Percentiles rank a stretch among this genome's conserved stretches.
These are phyloP conservation scores for Scaptomyza montana DNA, from an alignment of 1,140 invertebrate species.

Conservation along the genomic window DNA sequence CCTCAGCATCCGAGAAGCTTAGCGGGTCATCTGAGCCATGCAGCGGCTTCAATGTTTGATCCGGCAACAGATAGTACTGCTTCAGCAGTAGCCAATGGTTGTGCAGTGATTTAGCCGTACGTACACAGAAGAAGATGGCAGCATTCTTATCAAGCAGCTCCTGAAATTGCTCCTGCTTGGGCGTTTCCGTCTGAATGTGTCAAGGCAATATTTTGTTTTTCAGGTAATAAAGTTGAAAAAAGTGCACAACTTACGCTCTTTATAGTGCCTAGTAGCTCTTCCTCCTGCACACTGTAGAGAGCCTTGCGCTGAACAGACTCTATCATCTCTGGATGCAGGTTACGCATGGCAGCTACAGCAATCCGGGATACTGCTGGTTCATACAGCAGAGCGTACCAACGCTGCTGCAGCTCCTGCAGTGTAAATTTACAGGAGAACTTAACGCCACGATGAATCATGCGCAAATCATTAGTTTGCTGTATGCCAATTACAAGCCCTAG, in stretches of 20 bases:
- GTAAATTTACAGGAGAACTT: conserved; percentile 99
- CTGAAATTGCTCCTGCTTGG: conserved; percentile 92
- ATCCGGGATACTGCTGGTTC: conserved; percentile 94
- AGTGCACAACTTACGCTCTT: conserved; percentile 88
- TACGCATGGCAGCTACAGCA: conserved; percentile 95
- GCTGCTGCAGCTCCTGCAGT: conserved; percentile 95
- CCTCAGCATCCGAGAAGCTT: conserved; percentile 96
- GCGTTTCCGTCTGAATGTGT: conserved; percentile 81
- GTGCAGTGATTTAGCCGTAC: conserved; percentile 93
- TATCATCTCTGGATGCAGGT: conserved; percentile 95
- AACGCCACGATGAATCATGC: conserved; percentile 94
- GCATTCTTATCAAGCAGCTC: conserved; percentile 93
- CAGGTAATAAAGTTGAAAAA: neutral
- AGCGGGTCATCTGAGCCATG: conserved; percentile 87
- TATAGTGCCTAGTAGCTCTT: conserved; percentile 92
- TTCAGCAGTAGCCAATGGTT: conserved; percentile 97
- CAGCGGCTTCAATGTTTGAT: conserved; percentile 90
- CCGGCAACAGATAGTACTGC: conserved; percentile 95
- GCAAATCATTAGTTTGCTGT: conserved; percentile 95
- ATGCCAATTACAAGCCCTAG: conserved; percentile 96
- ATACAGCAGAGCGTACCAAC: conserved; percentile 98
- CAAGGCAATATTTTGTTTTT: neutral
- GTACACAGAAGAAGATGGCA: conserved; percentile 92
- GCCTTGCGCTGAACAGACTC: conserved; percentile 94
- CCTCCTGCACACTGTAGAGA: conserved; percentile 95